phyloP scores from a whole-genome alignment of 2,113 vertebrate genomes.

The Puffinus mauretanicus region DNA sequence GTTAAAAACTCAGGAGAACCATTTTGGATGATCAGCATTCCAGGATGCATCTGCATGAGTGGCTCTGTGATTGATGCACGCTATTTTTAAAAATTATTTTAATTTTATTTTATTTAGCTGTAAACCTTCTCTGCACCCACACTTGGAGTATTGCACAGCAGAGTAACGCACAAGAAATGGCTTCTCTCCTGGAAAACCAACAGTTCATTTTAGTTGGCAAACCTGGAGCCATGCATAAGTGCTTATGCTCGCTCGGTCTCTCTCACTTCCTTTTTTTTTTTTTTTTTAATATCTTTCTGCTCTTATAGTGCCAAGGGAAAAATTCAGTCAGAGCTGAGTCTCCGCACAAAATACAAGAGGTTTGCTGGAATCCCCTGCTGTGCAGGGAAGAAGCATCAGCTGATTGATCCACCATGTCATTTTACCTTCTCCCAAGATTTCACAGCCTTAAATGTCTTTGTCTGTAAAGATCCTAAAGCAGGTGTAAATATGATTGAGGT shows the following conservation, averaged over 20 bases:
- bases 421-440: constrained; percentile 38
- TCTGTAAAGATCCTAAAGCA: constrained; percentile 32
- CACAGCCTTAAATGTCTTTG: constrained; percentile 20
- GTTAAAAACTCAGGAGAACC: not conserved
- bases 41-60: not conserved
- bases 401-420: constrained; percentile 32
- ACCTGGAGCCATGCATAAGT: not conserved
- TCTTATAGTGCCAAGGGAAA: constrained; percentile 31
- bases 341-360: not conserved
- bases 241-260: not conserved
- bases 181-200: not conserved
- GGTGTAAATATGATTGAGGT: constrained; percentile 39
- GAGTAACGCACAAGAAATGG: not conserved
- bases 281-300: constrained; percentile 23
- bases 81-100: not conserved
- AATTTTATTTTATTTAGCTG: not conserved
- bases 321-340: not conserved
- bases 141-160: not conserved
- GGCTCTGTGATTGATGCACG: not conserved
- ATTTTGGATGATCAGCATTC: not conserved
- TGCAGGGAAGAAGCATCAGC: constrained; percentile 40
- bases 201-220: not conserved
- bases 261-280: not conserved
- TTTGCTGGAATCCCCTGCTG: constrained; percentile 45
- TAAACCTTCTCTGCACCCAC: not conserved